These are phyloP conservation scores for Drosophila austrosaltans DNA, from an alignment of 2,888 invertebrate genomes.

Conservation along the genomic window DNA sequence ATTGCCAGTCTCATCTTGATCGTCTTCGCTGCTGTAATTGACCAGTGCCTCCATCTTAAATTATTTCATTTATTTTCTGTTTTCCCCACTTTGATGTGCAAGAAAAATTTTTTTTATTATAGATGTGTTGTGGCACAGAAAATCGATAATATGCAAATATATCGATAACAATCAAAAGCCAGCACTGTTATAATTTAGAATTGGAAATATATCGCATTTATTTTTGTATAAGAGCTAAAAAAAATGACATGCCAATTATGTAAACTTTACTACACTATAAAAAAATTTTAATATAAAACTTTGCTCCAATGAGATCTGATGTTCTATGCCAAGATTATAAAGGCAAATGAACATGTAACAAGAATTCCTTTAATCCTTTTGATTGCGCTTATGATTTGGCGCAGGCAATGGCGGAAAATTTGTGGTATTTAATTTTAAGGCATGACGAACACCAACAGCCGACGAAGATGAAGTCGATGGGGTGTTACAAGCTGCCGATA, in stretches of 20 bases:
- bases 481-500: neutral
- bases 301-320: neutral
- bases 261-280: neutral
- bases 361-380: neutral
- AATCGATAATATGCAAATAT: neutral
- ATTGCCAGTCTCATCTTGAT: slow-evolving; percentile 84
- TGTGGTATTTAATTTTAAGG: slow-evolving; percentile 25
- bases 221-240: neutral
- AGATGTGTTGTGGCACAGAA: too few relatives aligned
- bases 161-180: neutral
- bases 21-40: slow-evolving; percentile 92
- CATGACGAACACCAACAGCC: neutral
- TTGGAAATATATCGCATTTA: slow-evolving; percentile 1
- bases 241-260: neutral
- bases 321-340: neutral
- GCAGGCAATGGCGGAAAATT: slow-evolving; percentile 56
- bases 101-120: neutral
- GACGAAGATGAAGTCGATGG: neutral
- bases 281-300: neutral
- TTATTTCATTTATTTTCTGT: slow-evolving; percentile 5
- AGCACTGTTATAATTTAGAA: neutral
- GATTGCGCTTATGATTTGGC: slow-evolving; percentile 45
- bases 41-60: slow-evolving; percentile 89
- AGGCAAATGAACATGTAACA: neutral
- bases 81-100: neutral